These are phyloP conservation scores for Agraylea sexmaculata DNA, from an alignment of 1,140 invertebrate genomes.

Conservation along the genomic window DNA sequence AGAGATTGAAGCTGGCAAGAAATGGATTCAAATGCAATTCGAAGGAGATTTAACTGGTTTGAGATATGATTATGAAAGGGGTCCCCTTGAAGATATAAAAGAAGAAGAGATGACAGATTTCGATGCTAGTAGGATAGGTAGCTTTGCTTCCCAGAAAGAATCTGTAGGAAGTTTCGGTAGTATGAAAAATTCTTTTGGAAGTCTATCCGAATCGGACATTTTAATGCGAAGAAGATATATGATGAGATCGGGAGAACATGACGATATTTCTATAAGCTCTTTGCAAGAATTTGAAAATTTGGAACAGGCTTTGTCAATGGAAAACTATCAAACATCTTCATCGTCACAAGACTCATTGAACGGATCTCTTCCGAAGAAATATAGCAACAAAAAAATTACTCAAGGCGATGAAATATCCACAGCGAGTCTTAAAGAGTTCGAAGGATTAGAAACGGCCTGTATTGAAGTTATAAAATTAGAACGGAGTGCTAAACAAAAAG, in stretches of 20 bases:
- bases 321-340: conserved; percentile 49
- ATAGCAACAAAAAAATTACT: conserved; percentile 48
- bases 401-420: conserved; percentile 83
- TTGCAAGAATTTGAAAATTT: conserved; percentile 89
- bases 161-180: conserved; percentile 66
- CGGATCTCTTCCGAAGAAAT: conserved; percentile 57
- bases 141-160: conserved; percentile 68
- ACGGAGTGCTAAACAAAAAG: conserved; percentile 72
- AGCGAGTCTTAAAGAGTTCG: conserved; percentile 90
- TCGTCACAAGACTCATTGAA: conserved; percentile 65
- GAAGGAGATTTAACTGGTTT: conserved; percentile 42
- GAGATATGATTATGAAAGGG: conserved; percentile 59
- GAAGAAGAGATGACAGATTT: conserved; percentile 79
- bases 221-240: conserved; percentile 67
- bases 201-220: conserved; percentile 76
- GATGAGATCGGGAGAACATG: conserved; percentile 68
- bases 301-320: conserved; percentile 59
- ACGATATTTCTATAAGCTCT: conserved; percentile 83
- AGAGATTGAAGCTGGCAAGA: conserved; percentile 62
- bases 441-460: conserved; percentile 81
- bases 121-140: conserved; percentile 68
- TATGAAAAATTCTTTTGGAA: conserved; percentile 62
- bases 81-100: conserved; percentile 81
- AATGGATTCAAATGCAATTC: conserved; percentile 83
- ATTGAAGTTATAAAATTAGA: conserved; percentile 71